Evolutionary conservation across 2,888 invertebrate species (phyloP), one percentile per base, ranked within the genome.

Genomic region (Galerucella calmariensis): DNA sequence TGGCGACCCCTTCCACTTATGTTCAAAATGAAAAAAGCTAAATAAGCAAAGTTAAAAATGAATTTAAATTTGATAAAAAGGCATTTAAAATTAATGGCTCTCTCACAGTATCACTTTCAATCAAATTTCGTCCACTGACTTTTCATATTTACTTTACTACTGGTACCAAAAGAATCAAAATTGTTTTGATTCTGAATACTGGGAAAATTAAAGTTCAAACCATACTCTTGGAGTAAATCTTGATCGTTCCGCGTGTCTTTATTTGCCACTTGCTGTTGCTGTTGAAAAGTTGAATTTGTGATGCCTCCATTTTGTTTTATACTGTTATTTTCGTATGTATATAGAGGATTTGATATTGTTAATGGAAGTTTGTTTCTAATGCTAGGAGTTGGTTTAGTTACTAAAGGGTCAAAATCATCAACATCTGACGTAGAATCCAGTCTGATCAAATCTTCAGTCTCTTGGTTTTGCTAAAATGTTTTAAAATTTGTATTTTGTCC

Each of bases 211-310:
- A 94, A 93, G 86, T 94, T 92, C 79, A 94, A 88, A 70, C 94
- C 94, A 82, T 94, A 94, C 82, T 94, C 94, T 82, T 92, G 91
- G 78, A 94, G 88, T 72, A 94, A 88, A 83, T 93, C 93, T 82
- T 91, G 90, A 82, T 93, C 93, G 75, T 89, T 88, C 62, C 86
- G 81, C 75, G 72, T 80, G 41, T 77, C 73, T 46, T 61, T 74
- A 20, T 69, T 71, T 20, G 56, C 20, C 16, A 20, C 20, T 56
- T 41, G 63, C 35, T 35, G 41, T 63, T 65, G 59, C 46, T 61
- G 62, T 53, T 76, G 72, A 14, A 68, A 69, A 61, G 70, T 72
- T 14, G 58, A 24, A 48, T 84, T 79, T 85, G 88, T 84, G 80
- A 87, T 88, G 73, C 87, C 88, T 86, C 89, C 90, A 77, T 90